Evolutionary conservation across 2,888 invertebrate genomes (phyloP).

Genomic region (Carpatolechia fugitivella): DNA sequence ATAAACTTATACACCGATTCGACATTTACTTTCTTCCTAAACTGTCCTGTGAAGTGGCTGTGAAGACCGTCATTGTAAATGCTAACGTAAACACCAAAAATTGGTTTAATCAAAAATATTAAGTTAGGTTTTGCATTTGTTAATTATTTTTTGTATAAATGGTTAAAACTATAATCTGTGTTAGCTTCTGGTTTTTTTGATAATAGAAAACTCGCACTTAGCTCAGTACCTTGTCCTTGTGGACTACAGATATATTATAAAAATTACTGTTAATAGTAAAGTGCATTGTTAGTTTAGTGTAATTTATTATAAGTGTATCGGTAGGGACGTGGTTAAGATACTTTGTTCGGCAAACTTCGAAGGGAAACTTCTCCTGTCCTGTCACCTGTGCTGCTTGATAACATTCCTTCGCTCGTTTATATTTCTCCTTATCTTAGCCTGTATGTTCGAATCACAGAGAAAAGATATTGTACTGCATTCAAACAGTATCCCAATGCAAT

Average conservation of each 20-base stretch:
- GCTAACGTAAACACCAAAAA: slow-evolving; percentile 59
- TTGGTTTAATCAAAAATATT: slow-evolving; percentile 51
- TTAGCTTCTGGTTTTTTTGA: slow-evolving; percentile 46
- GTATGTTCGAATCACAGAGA: slow-evolving; percentile 6
- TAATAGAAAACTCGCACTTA: slow-evolving; percentile 59
- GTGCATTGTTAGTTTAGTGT: slow-evolving; percentile 73
- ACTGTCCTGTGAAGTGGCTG: slow-evolving; percentile 59
- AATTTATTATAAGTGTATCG: slow-evolving; percentile 71
- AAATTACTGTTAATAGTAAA: slow-evolving; percentile 62
- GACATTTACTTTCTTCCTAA: slow-evolving; percentile 37
- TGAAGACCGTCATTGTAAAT: slow-evolving; percentile 63
- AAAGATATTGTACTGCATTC: background rate
- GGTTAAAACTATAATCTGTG: slow-evolving; percentile 33
- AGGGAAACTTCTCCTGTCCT: slow-evolving; percentile 54
- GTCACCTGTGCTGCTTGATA: slow-evolving; percentile 65
- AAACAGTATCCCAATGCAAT: too few relatives aligned
- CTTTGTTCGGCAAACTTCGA: slow-evolving; percentile 51
- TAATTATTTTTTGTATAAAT: slow-evolving; percentile 44
- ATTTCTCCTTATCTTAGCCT: slow-evolving; percentile 38
- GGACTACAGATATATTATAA: slow-evolving; percentile 60
- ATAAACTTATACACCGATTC: slow-evolving; percentile 37
- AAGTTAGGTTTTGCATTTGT: slow-evolving; percentile 55
- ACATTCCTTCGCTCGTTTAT: slow-evolving; percentile 65
- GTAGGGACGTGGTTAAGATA: slow-evolving; percentile 65
- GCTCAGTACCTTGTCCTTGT: slow-evolving; percentile 65